Conservation (phyloP, 2,113 vertebrate species). For the Myotis yumanensis region DNA sequence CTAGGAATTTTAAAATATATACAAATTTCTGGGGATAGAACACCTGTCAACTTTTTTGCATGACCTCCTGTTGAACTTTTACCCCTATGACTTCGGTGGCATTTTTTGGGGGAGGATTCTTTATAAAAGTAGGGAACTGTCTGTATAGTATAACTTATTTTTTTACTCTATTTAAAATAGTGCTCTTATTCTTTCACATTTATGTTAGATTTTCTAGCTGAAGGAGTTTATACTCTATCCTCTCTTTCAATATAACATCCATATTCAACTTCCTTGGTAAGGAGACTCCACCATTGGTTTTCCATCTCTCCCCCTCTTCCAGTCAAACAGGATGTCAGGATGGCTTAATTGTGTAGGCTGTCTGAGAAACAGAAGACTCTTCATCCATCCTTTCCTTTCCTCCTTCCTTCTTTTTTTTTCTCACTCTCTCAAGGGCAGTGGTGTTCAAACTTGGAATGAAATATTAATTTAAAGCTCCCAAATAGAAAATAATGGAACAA, state of each 20-base stretch:
- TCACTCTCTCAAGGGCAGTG: background rate
- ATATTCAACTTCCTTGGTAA: background rate
- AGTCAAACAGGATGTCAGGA: background rate
- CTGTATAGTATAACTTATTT: background rate
- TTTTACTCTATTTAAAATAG: background rate
- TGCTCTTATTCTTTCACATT: background rate
- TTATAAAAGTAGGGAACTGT: background rate
- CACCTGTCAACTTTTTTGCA: background rate
- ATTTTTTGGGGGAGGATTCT: background rate
- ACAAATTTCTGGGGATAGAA: background rate
- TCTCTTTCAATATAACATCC: background rate
- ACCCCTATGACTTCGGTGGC: background rate
- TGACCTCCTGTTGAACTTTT: background rate
- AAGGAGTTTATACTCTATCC: background rate
- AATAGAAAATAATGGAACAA: background rate
- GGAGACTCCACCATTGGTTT: background rate
- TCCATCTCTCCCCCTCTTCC: background rate
- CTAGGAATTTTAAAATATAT: background rate
- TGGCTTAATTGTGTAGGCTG: background rate
- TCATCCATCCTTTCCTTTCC: background rate
- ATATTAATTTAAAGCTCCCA: background rate
- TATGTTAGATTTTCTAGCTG: background rate
- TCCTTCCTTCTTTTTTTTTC: background rate
- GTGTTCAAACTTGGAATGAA: constrained; percentile 19
- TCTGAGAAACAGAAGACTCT: background rate